These are phyloP conservation scores for Syrrhaptes paradoxus DNA, from an alignment of 2,113 vertebrate species.

Conservation along the genomic window DNA sequence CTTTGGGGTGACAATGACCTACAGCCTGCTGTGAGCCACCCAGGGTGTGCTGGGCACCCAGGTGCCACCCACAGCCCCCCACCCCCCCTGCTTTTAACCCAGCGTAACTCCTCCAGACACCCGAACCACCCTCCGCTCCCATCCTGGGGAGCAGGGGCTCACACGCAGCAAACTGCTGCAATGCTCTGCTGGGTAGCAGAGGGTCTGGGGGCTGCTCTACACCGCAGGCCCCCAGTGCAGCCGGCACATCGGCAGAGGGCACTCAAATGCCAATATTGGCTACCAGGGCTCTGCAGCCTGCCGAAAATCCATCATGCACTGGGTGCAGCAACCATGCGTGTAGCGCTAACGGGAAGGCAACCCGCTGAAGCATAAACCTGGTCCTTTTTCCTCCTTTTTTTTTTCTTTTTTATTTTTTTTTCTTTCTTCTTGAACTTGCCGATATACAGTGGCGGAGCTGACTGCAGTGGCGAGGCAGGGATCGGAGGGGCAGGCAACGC, in stretches of 20 bases:
- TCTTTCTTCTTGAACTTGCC: rapidly evolving
- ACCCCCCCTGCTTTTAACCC: rapidly evolving
- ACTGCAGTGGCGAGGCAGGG: background rate
- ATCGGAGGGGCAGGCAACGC: background rate
- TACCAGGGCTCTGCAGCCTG: background rate
- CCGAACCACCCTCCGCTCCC: too few relatives aligned
- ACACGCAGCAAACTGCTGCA: background rate
- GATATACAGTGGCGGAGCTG: background rate
- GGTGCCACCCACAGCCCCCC: background rate
- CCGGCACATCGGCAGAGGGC: slow-evolving; percentile 39
- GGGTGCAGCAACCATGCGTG: background rate
- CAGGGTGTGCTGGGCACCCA: too few relatives aligned
- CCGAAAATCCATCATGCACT: background rate
- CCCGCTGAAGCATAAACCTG: background rate
- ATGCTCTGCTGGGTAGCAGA: background rate
- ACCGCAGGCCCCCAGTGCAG: background rate
- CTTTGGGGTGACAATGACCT: rapidly evolving
- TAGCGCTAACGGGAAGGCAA: rapidly evolving
- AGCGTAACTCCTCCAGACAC: background rate
- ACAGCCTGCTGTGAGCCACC: background rate
- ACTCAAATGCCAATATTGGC: background rate
- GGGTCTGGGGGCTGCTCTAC: background rate
- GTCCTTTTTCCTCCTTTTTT: background rate
- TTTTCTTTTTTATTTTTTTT: too few relatives aligned
- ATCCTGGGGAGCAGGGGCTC: background rate